phyloP scores from a whole-genome alignment of 2,113 vertebrate species.

The Urocitellus parryii region DNA sequence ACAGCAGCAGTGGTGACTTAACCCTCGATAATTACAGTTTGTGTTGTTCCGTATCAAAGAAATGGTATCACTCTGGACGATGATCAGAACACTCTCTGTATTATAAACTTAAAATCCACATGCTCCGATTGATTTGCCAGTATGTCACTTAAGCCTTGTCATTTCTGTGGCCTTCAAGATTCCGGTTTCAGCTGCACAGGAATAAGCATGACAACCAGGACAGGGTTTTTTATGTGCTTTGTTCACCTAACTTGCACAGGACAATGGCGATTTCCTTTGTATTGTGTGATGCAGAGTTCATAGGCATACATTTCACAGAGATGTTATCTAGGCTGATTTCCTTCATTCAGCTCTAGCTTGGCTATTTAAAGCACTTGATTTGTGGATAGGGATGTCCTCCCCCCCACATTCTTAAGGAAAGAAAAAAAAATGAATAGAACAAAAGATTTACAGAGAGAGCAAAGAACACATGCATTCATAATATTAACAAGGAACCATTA shows the following conservation, averaged over 20 bases:
- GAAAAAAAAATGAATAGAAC: slow-evolving; percentile 51
- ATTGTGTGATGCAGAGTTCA: slow-evolving; percentile 64
- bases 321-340: slow-evolving; percentile 64
- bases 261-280: slow-evolving; percentile 74
- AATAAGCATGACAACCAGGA: background rate
- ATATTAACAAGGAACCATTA: slow-evolving; percentile 79
- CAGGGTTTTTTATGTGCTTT: slow-evolving; percentile 56
- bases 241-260: slow-evolving; percentile 61
- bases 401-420: slow-evolving; percentile 57
- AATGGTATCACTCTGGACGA: background rate
- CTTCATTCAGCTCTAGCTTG: slow-evolving; percentile 56
- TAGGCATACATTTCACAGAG: slow-evolving; percentile 67
- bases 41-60: background rate
- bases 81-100: background rate
- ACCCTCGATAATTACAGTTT: background rate
- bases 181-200: slow-evolving; percentile 25
- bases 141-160: background rate
- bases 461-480: slow-evolving; percentile 62
- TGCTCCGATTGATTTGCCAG: background rate
- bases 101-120: background rate
- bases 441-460: slow-evolving; percentile 72
- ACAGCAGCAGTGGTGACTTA: no score
- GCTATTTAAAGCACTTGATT: slow-evolving; percentile 76
- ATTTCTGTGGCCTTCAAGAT: slow-evolving; percentile 44
- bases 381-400: slow-evolving; percentile 65